Evolutionary conservation across 1,140 invertebrate species (phyloP).

Genomic region (Polypedilum pembai): DNA sequence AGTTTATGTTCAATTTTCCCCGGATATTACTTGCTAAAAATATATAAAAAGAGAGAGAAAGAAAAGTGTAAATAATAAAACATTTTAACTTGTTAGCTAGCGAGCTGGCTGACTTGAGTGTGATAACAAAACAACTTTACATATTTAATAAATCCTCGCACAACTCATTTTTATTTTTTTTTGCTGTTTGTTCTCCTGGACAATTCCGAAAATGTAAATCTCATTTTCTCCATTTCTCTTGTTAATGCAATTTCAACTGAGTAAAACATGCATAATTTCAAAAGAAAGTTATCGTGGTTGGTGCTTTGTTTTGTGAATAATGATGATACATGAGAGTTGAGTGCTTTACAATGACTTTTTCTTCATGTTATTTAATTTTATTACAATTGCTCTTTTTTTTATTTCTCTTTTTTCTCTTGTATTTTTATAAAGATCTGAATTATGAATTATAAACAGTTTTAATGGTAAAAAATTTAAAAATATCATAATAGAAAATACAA

Average conservation of each 20-base stretch:
- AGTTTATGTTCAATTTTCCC: constrained; percentile 27
- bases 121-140: neutral
- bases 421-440: neutral
- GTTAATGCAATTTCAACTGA: too few relatives aligned
- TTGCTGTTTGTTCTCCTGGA: neutral
- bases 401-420: too few relatives aligned
- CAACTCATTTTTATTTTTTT: neutral
- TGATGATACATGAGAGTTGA: neutral
- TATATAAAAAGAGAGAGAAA: too few relatives aligned
- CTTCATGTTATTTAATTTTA: neutral
- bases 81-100: neutral
- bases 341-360: constrained; percentile 6
- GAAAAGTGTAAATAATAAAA: constrained; percentile 6
- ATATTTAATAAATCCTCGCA: constrained; percentile 15
- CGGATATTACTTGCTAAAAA: constrained; percentile 22
- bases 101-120: too few relatives aligned
- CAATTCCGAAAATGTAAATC: neutral
- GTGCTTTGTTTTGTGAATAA: constrained; percentile 19
- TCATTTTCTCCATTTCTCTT: neutral
- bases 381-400: neutral
- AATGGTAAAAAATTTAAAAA: too few relatives aligned
- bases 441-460: neutral
- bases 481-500: too few relatives aligned
- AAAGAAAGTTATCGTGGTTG: neutral
- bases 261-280: constrained; percentile 23